Base-by-base conservation (phyloP, 2,888 invertebrate species). In the Oscheius myriophilus region DNA sequence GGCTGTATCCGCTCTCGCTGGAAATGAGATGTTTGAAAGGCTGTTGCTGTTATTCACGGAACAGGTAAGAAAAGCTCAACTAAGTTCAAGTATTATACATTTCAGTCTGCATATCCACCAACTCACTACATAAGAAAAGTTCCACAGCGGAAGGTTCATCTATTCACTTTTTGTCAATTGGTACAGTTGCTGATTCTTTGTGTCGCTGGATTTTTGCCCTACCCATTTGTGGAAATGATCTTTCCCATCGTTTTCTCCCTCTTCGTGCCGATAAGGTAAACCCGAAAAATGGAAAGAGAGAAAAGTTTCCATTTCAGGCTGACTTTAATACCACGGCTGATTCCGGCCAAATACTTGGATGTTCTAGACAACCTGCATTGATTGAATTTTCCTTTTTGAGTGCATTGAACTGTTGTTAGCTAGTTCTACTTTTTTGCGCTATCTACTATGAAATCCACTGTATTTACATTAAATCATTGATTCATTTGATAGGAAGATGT, bases 201-300 rank as follows among this genome's bases (percentile, higher is more conserved):
- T 81, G 84, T 86, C 25, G 87, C 89, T 75, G 89, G 89, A 9
- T 89, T 89, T 81, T 84, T 87, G 41, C 89, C 89, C 2, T 85
- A 87, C 64, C 86, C 89, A 9, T 89, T 88, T 87, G 87, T 90
- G 81, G 90, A 91, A 85, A 90, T 90, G 89, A 88, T 90, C 75
- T 90, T 90, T 84, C 90, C 90, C 6, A 46, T 90, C 7, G 63
- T 68, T 18, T 57, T 63, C 2, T 25, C 88, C 79, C 84, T 87
- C 64, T 87, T 89, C 59, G 83, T 89, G 73, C 89, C 89, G 18
- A 87, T 68, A 14, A 63, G 68, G 61, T 64, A 18, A 49, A 33
- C 33, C 9, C 9, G 9, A 9, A 33, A 33, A 33, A 9, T 33
- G 9, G 9, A 33, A 33, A 6, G 33, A 6, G 33, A 33, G 4